phyloP scores from a whole-genome alignment of 2,888 invertebrate species.

The Hermaeophaga mercurialis region DNA sequence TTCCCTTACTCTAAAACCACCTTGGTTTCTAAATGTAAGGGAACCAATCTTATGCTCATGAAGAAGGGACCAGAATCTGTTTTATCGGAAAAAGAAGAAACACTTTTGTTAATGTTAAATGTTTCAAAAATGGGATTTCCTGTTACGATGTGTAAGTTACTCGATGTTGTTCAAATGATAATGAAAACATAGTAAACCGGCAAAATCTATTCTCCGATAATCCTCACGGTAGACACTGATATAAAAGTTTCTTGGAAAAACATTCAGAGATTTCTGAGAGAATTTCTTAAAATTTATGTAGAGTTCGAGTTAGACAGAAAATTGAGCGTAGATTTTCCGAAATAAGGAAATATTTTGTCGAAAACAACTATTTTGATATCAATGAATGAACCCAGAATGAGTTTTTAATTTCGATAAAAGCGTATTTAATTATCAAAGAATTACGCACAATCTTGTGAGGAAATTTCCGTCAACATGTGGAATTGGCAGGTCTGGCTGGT shows the following conservation, averaged over 20 bases:
- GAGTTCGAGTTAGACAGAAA: not conserved
- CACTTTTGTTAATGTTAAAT: too few species aligned
- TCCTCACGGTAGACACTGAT: not conserved
- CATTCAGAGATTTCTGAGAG: not conserved
- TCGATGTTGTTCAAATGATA: too few species aligned
- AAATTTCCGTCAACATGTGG: slow-evolving; percentile 15
- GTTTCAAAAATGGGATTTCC: too few species aligned
- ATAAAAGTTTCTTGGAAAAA: not conserved
- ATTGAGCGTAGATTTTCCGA: too few species aligned
- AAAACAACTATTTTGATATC: not conserved
- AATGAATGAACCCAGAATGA: not conserved
- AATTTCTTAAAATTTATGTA: not conserved
- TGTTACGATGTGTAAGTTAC: too few species aligned
- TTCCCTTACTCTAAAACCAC: too few species aligned
- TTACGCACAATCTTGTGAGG: not conserved
- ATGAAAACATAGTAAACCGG: too few species aligned
- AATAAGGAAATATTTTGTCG: not conserved
- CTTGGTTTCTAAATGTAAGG: too few species aligned
- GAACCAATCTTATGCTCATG: too few species aligned
- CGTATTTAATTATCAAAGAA: not conserved
- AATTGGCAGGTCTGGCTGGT: slow-evolving; percentile 21
- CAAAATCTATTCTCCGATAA: too few species aligned
- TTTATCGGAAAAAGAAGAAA: too few species aligned
- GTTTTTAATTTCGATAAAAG: not conserved
- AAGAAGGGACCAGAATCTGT: too few species aligned